Base-by-base conservation (phyloP, 2,888 invertebrate genomes). In the Anarsia innoxiella region DNA sequence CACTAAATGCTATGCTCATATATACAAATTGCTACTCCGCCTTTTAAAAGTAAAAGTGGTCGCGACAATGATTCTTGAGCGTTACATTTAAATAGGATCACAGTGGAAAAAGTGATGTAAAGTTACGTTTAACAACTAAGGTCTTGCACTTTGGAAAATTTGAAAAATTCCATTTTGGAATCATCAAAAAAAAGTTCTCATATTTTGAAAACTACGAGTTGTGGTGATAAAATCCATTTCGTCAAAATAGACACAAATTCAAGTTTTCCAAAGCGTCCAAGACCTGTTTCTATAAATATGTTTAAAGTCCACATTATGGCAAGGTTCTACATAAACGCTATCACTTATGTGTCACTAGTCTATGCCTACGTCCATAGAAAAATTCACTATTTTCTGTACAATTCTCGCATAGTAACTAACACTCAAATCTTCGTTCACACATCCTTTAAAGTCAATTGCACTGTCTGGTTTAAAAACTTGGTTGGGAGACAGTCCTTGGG, bases 51-150 rank as follows among this genome's bases (percentile, higher is more conserved):
- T 43, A 56, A 61, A 62, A 49, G 56, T 69, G 75, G 73, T 77
- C 69, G 77, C 75, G 63, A 72, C 72, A 68, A 66, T 68, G 72
- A 73, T 70, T 61, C 65, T 82, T 82, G 83, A 84, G 84, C 84
- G 71, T 78, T 71, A 78, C 59, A 73, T 71, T 76, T 74, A 75
- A 76, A 72, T 80, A 83, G 83, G 84, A 84, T 84, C 84, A 84
- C 84, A 84, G 84, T 84, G 84, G 80, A 83, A 76, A 80, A 77
- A 82, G 83, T 83, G 78, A 78, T 79, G 77, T 76, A 72, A 71
- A 66, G 64, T 66, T 78, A 78, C 66, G 62, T 70, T 74, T 72
- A 73, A 42, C 14, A 37, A 26, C 37, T 40, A 40, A 28, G 35
- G 16, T 19, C 12, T 19, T 8, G 16, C 28, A 28, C 6, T 28